Conservation (phyloP, 2,113 vertebrate species). For the Lophochroa leadbeateri region DNA sequence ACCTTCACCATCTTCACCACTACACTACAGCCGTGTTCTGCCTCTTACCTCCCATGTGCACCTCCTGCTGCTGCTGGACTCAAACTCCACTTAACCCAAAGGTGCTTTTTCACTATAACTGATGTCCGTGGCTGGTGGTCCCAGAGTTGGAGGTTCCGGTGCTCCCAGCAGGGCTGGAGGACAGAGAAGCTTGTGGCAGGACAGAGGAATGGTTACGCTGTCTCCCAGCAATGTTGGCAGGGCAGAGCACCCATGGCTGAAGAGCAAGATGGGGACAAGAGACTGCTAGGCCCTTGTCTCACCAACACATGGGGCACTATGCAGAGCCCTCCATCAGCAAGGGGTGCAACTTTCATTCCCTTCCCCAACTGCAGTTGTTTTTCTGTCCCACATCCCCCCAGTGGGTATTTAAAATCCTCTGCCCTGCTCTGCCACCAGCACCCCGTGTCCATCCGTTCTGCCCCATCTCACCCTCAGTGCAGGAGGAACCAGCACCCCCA, state of each 20-base stretch:
- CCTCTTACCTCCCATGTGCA: not conserved
- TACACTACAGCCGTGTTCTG: not conserved
- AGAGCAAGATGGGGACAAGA: not conserved
- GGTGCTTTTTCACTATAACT: not conserved
- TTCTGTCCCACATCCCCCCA: not conserved
- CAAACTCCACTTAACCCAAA: not conserved
- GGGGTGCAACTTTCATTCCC: not conserved
- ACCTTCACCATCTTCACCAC: not conserved
- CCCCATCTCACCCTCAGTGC: not conserved
- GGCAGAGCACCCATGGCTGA: not conserved
- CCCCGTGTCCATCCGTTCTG: not conserved
- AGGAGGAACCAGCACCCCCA: not conserved
- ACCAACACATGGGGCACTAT: not conserved
- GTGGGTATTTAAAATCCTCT: not conserved
- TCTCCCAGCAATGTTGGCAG: not conserved
- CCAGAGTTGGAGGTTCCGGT: not conserved
- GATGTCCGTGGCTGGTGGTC: not conserved
- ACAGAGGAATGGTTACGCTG: rapidly evolving
- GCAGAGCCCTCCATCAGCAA: not conserved
- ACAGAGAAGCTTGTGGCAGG: not conserved
- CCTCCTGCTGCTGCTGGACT: not conserved
- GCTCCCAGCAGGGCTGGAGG: not conserved
- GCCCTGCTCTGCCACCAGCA: not conserved
- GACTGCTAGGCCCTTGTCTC: not conserved
- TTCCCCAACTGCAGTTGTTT: not conserved